Evolutionary conservation across 2,888 invertebrate genomes (phyloP).

Genomic region (Philereme transversata): DNA sequence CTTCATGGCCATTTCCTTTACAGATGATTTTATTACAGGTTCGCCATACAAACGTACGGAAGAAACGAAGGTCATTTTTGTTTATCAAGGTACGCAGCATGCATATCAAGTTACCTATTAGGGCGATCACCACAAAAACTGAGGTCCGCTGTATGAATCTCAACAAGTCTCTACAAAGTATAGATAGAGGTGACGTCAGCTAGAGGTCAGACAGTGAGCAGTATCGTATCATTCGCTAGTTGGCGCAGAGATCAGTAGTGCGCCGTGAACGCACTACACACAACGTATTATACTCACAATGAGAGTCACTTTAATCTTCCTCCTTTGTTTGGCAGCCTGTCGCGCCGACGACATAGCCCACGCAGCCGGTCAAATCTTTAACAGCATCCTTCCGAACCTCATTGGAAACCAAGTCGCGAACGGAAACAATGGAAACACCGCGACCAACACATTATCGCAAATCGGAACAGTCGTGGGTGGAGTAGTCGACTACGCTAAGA

Average conservation of each 20-base stretch:
- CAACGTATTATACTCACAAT: slow-evolving; percentile 66
- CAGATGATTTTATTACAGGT: slow-evolving; percentile 23
- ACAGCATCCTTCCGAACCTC: slow-evolving; percentile 71
- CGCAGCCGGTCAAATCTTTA: slow-evolving; percentile 77
- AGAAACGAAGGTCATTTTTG: slow-evolving; percentile 59
- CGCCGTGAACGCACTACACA: slow-evolving; percentile 67
- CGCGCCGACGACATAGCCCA: slow-evolving; percentile 70
- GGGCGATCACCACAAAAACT: slow-evolving; percentile 66
- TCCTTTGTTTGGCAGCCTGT: slow-evolving; percentile 58
- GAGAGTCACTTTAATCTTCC: slow-evolving; percentile 61
- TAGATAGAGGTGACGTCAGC: slow-evolving; percentile 71
- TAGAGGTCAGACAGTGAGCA: slow-evolving; percentile 63
- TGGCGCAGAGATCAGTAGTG: slow-evolving; percentile 74
- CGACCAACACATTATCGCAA: slow-evolving; percentile 68
- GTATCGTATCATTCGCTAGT: slow-evolving; percentile 54
- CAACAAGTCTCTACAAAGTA: slow-evolving; percentile 55
- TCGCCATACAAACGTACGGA: slow-evolving; percentile 23
- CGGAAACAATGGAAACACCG: slow-evolving; percentile 61
- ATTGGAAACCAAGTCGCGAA: slow-evolving; percentile 65
- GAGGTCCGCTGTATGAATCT: slow-evolving; percentile 65
- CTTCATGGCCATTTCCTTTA: slow-evolving; percentile 21
- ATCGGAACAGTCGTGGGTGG: slow-evolving; percentile 79
- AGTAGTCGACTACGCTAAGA: slow-evolving; percentile 77
- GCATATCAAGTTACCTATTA: slow-evolving; percentile 50
- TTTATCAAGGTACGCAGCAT: slow-evolving; percentile 45